Evolutionary conservation across 2,888 invertebrate genomes (phyloP).

Genomic region (Nomada flava): DNA sequence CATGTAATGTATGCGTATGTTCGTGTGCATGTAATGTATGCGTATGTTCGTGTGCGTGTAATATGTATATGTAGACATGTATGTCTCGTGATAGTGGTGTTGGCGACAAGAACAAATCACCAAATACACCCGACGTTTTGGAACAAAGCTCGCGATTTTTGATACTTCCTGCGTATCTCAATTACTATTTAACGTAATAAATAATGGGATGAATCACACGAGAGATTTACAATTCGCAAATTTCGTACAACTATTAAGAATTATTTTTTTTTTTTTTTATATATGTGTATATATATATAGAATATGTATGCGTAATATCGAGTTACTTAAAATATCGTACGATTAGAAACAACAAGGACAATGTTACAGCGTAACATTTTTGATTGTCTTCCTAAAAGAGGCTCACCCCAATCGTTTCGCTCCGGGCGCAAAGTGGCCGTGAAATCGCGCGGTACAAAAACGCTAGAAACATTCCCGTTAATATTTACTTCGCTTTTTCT

Average conservation of each 20-base stretch:
- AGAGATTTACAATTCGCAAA: slow-evolving; percentile 64
- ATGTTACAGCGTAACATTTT: slow-evolving; percentile 83
- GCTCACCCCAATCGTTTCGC: slow-evolving; percentile 63
- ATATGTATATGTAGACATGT: slow-evolving; percentile 7
- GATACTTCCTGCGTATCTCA: slow-evolving; percentile 38
- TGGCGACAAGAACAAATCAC: slow-evolving; percentile 1
- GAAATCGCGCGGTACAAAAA: slow-evolving; percentile 53
- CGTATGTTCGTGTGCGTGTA: slow-evolving; percentile 23
- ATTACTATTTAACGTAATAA: slow-evolving; percentile 58
- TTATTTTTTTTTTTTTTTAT: slow-evolving; percentile 26
- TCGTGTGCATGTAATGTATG: slow-evolving; percentile 10
- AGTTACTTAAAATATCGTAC: slow-evolving; percentile 72
- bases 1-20: slow-evolving; percentile 26
- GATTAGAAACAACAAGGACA: slow-evolving; percentile 83
- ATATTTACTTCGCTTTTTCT: slow-evolving; percentile 8
- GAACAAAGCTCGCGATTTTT: slow-evolving; percentile 39
- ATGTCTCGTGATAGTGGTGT: slow-evolving; percentile 12
- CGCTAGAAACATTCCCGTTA: slow-evolving; percentile 43
- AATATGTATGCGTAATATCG: slow-evolving; percentile 67
- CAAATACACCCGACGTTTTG: slow-evolving; percentile 3
- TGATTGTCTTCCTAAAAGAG: slow-evolving; percentile 84
- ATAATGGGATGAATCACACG: slow-evolving; percentile 63
- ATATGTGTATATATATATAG: slow-evolving; percentile 42
- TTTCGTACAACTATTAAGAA: slow-evolving; percentile 63
- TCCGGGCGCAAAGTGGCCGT: slow-evolving; percentile 34